A percentile compares a stretch with the other conserved stretches of the same genome.
phyloP scores from a whole-genome alignment of 2,888 invertebrate species.

The Megastigmus dorsalis region DNA sequence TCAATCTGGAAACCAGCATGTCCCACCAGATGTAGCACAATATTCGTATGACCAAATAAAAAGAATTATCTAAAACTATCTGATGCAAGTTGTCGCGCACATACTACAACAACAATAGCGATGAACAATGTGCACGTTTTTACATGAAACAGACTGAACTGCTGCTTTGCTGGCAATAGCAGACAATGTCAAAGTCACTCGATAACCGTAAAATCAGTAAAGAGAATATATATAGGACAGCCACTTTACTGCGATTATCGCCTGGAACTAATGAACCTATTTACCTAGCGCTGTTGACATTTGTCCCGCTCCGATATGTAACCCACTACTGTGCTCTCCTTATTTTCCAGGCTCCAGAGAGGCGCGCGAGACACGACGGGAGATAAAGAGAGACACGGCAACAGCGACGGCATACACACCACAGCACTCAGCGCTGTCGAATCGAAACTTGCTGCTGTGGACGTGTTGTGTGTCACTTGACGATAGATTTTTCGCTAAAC shows the following conservation, averaged over 20 bases:
- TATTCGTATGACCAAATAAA: no score
- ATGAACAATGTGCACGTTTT: neutral
- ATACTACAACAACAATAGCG: neutral
- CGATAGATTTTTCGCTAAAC: neutral
- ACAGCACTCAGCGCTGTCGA: neutral
- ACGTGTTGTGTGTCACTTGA: neutral
- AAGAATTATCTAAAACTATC: neutral
- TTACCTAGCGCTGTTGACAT: conserved; percentile 51
- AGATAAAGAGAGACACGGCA: neutral
- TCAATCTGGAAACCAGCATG: conserved; percentile 26
- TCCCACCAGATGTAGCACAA: no score
- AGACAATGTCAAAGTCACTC: conserved; percentile 49
- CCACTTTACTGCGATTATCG: conserved; percentile 39
- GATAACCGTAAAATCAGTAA: conserved; percentile 38
- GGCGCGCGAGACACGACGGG: neutral
- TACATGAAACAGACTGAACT: neutral
- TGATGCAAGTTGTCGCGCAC: neutral
- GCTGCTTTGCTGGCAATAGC: conserved; percentile 43
- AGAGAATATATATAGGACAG: conserved; percentile 9
- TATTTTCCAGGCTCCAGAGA: neutral
- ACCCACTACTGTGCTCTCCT: neutral
- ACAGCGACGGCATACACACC: conserved; percentile 8
- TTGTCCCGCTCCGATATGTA: neutral
- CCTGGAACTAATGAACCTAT: conserved; percentile 34
- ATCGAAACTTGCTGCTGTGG: neutral